Evolutionary conservation across 2,113 vertebrate genomes (phyloP), one percentile per base, ranked within the genome.

Genomic region (Tupaia chinensis): DNA sequence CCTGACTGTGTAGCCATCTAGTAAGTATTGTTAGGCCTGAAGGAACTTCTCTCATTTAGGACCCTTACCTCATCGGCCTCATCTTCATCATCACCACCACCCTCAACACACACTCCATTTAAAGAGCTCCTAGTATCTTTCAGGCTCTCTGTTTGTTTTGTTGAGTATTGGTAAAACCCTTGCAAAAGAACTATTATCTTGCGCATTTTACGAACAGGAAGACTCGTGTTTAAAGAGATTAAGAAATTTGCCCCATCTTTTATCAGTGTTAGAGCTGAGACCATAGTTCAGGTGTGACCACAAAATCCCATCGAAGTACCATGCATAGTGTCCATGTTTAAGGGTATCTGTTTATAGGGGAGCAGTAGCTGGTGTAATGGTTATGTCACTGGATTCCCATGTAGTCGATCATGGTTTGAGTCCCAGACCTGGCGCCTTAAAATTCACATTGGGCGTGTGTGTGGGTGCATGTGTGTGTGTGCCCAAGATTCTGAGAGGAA

Each of bases 81-180:
- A 29, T 4, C 23, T 25, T 3, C 9, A 4, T 61, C 34, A 5
- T 5, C 60, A 25, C 0, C 0, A 7, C 20, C 19, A 1, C 3
- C 44, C 63, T 29, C 29, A 17, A 27, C 2, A 9, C 3, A 8
- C 13, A 13, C 32, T 25, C 29, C 10, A 1, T 10, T 17, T 34
- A 25, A 27, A 44, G 34, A 94, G 68, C 14, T 23, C 17, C 44
- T 76, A 12, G 32, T n/a, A 13, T 9, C 53, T 5, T 2, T 56
- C 72, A 61, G 65, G 32, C 23, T 63, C 72, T 72, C 95, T 68
- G 53, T 66, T 23, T 72, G 76, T 68, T 94, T 72, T 20, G 0
- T 60, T 77, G 29, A 89, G 78, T 73, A 29, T 54, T 69, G 25
- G 25, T 78, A 93, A 77, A 84, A 32, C 10, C 25, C 63, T 73